Conservation (phyloP, 2,797 vertebrate species). For the Myripristis murdjan region DNA sequence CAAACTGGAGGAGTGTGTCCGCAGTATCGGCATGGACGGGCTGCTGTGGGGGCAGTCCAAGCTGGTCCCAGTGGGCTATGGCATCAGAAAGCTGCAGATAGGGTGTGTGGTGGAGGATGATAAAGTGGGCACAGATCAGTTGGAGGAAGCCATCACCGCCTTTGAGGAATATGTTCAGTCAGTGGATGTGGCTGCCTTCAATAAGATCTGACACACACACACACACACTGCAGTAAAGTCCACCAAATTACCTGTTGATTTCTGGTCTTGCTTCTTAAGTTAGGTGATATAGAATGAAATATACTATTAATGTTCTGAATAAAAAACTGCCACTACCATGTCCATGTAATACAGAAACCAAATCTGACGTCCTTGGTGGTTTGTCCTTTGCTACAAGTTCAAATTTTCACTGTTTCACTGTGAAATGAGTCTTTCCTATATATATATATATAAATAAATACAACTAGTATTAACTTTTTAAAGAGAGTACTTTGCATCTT, state of each 20-base stretch:
- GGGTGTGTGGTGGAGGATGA: constrained; percentile 97
- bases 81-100: constrained; percentile 98
- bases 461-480: constrained; percentile 45
- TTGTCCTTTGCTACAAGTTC: constrained; percentile 36
- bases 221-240: background rate
- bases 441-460: constrained; percentile 70
- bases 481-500: constrained; percentile 11
- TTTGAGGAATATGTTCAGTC: constrained; percentile 96
- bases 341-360: constrained; percentile 9
- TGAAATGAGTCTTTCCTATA: constrained; percentile 2
- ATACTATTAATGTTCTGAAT: background rate
- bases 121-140: constrained; percentile 95
- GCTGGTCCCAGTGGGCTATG: constrained; percentile 94
- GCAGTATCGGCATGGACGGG: constrained; percentile 92
- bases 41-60: constrained; percentile 97
- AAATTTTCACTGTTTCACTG: background rate
- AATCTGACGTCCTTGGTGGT: constrained; percentile 44
- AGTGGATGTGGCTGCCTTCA: constrained; percentile 97
- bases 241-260: background rate
- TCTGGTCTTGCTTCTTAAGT: constrained; percentile 4
- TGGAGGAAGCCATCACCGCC: constrained; percentile 95
- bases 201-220: constrained; percentile 91
- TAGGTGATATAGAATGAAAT: constrained; percentile 13
- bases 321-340: background rate
- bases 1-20: constrained; percentile 92